Percentiles rank a stretch among this genome's conserved stretches.
Conservation (phyloP, 1,140 invertebrate genomes). For the Tribolium castaneum region DNA sequence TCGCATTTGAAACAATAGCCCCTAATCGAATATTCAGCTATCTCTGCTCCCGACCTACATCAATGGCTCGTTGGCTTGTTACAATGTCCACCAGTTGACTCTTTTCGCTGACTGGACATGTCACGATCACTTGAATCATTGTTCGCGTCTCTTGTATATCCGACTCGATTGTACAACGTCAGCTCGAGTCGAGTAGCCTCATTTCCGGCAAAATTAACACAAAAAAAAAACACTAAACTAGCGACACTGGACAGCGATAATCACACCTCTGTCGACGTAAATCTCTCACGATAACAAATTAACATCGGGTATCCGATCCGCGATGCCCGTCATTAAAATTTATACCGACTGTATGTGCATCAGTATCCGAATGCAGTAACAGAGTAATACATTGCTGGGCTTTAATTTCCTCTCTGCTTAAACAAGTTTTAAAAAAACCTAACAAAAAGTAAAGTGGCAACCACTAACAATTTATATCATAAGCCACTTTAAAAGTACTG, state of each 20-base stretch:
- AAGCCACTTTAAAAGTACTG: no score
- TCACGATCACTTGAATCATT: neutral
- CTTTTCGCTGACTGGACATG: slow-evolving; percentile 5
- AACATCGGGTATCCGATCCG: neutral
- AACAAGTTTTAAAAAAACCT: no score
- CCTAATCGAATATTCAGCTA: slow-evolving; percentile 10
- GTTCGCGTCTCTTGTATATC: neutral
- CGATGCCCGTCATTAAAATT: slow-evolving; percentile 4
- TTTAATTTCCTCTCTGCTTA: no score
- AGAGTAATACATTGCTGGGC: no score
- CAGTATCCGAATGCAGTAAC: neutral
- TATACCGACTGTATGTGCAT: neutral
- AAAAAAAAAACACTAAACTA: neutral
- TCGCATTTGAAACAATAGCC: neutral
- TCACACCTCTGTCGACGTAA: slow-evolving; percentile 10
- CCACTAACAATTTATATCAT: no score
- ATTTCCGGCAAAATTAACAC: neutral
- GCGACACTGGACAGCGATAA: neutral
- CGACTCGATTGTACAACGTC: neutral
- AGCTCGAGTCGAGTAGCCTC: neutral
- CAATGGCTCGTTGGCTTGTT: slow-evolving; percentile 1
- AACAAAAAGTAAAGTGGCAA: no score
- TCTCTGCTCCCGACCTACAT: neutral
- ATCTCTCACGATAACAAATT: slow-evolving; percentile 18
- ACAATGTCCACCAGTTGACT: neutral